Evolutionary conservation across 1,140 invertebrate genomes (phyloP).

Genomic region (Agrypnia vestita): DNA sequence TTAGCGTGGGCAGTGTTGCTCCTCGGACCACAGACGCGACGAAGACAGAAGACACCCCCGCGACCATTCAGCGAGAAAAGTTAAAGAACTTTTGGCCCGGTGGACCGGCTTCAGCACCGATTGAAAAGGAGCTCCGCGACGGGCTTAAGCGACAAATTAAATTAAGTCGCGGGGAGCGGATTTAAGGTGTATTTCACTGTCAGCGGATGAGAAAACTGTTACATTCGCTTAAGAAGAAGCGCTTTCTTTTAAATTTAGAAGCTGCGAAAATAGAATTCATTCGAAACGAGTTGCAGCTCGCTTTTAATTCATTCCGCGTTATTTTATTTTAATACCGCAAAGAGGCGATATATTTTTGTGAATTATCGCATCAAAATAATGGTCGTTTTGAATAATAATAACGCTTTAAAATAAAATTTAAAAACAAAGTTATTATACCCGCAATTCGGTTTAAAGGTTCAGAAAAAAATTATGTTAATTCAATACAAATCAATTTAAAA

Average conservation of each 20-base stretch:
- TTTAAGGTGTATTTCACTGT: constrained; percentile 4
- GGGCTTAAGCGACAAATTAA: constrained; percentile 33
- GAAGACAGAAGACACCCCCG: background rate
- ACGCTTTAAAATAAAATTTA: too few relatives aligned
- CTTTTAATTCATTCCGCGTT: too few relatives aligned
- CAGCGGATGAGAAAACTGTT: constrained; percentile 5
- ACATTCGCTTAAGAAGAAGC: background rate
- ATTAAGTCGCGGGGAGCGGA: constrained; percentile 10
- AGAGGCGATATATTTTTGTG: too few relatives aligned
- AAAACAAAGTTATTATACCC: too few relatives aligned
- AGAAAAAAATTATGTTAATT: too few relatives aligned
- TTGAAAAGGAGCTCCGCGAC: constrained; percentile 31
- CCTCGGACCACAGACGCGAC: too few relatives aligned
- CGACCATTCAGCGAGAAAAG: constrained; percentile 12
- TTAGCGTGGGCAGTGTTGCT: too few relatives aligned
- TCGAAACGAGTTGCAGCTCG: background rate
- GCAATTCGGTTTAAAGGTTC: too few relatives aligned
- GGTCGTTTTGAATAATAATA: too few relatives aligned
- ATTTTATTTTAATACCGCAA: too few relatives aligned
- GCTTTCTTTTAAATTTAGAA: background rate
- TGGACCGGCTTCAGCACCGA: background rate
- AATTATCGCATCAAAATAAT: too few relatives aligned
- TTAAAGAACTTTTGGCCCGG: background rate
- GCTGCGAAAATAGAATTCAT: background rate
- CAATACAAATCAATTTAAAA: too few relatives aligned